Evolutionary conservation across 1,140 invertebrate genomes (phyloP).

Genomic region (Steinernema khuongi): DNA sequence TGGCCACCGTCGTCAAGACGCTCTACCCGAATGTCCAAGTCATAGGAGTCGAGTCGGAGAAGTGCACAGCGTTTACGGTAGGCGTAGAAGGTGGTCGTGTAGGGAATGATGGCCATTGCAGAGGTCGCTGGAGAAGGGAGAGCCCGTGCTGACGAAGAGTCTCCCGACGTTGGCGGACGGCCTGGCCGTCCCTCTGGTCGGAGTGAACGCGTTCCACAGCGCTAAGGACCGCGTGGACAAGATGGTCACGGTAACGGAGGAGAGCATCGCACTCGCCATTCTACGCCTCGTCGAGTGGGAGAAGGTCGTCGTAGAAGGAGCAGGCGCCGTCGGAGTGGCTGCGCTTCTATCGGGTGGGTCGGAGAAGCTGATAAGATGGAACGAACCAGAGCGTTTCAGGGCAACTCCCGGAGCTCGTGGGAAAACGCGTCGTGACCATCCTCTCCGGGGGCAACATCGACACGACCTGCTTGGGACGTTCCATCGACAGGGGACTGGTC

Average conservation of each 20-base stretch:
- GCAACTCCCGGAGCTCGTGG: slow-evolving; percentile 18
- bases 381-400: slow-evolving; percentile 61
- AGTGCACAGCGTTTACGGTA: not conserved
- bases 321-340: slow-evolving; percentile 76
- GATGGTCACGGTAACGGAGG: slow-evolving; percentile 58
- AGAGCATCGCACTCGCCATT: slow-evolving; percentile 76
- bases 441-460: slow-evolving; percentile 86
- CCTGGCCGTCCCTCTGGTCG: slow-evolving; percentile 77
- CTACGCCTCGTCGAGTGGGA: slow-evolving; percentile 76
- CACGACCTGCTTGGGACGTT: slow-evolving; percentile 76
- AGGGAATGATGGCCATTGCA: slow-evolving; percentile 12
- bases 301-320: slow-evolving; percentile 84
- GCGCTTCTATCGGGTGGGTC: slow-evolving; percentile 75
- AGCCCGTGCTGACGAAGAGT: slow-evolving; percentile 17
- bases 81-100: not conserved
- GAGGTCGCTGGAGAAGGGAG: slow-evolving; percentile 31
- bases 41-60: slow-evolving; percentile 73
- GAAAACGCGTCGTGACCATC: slow-evolving; percentile 69
- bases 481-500: slow-evolving; percentile 76
- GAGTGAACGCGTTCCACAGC: slow-evolving; percentile 76
- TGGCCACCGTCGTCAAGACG: slow-evolving; percentile 76
- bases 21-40: slow-evolving; percentile 70
- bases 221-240: slow-evolving; percentile 60
- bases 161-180: slow-evolving; percentile 51
- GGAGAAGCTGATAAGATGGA: slow-evolving; percentile 75